Evolutionary conservation across 2,888 invertebrate genomes (phyloP).

Genomic region (Deroplatys truncata): DNA sequence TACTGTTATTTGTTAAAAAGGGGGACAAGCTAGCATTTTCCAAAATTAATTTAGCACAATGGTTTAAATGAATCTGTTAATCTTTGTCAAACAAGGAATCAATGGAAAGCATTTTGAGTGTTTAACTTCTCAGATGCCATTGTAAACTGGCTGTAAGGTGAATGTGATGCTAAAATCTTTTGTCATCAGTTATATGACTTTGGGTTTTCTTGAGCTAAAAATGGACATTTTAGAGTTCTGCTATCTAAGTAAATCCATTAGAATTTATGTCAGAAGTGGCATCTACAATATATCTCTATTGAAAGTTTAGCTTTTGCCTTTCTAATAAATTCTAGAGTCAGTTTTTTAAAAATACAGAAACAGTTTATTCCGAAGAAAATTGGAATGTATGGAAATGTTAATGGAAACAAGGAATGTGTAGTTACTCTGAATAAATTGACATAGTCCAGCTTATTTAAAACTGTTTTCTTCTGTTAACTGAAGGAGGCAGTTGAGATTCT

Average conservation of each 20-base stretch:
- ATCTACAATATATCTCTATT: neutral
- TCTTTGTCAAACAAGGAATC: too few species aligned
- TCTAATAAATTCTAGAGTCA: neutral
- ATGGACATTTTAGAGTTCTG: neutral
- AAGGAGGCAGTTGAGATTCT: neutral
- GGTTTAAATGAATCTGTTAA: too few species aligned
- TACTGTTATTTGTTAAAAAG: too few species aligned
- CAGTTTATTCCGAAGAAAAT: neutral
- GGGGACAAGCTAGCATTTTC: too few species aligned
- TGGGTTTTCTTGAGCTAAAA: neutral
- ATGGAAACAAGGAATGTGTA: neutral
- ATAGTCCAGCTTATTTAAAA: neutral
- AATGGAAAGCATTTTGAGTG: too few species aligned
- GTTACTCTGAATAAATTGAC: neutral
- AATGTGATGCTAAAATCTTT: too few species aligned
- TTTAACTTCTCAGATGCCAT: too few species aligned
- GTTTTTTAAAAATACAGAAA: neutral
- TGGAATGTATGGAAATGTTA: neutral
- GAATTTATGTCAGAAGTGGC: neutral
- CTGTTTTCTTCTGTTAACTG: neutral
- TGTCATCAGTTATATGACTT: neutral
- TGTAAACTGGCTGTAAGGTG: too few species aligned
- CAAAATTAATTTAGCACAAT: too few species aligned
- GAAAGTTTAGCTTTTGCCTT: neutral
- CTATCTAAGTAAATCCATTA: neutral